Percentiles rank a stretch among this genome's conserved stretches.
phyloP scores from a whole-genome alignment of 2,113 vertebrate genomes.

The Cyanistes caeruleus region DNA sequence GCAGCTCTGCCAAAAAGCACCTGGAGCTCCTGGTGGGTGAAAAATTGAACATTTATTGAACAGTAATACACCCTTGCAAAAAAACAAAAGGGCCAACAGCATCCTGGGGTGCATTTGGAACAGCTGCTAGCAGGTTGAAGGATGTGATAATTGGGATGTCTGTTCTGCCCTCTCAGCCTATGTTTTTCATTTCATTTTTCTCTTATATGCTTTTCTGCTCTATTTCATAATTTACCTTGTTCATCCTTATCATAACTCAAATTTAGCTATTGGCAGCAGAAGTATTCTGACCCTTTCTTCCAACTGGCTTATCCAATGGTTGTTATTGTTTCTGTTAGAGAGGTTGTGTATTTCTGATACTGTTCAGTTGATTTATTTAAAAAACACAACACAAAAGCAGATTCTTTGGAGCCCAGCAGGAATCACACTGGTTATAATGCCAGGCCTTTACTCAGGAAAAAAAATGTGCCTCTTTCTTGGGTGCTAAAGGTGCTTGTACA shows the following conservation, averaged over 20 bases:
- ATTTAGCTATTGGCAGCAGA: neutral
- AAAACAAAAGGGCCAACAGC: neutral
- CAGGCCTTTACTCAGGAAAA: neutral
- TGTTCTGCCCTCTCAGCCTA: neutral
- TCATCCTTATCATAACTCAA: neutral
- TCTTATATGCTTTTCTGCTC: neutral
- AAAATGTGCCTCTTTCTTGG: neutral
- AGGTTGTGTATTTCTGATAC: neutral
- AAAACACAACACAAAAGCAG: neutral
- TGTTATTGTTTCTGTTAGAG: neutral
- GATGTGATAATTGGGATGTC: neutral
- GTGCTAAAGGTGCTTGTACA: neutral
- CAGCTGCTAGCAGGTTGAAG: neutral
- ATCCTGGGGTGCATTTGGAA: neutral
- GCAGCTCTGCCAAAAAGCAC: neutral
- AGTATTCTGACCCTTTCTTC: neutral
- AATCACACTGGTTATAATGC: neutral
- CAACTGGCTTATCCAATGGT: neutral
- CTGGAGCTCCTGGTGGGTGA: neutral
- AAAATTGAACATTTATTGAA: neutral
- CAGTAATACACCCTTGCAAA: neutral
- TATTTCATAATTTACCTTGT: neutral
- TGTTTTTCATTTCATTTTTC: neutral
- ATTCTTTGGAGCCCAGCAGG: neutral
- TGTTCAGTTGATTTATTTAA: neutral